Base-by-base conservation (phyloP, 2,888 invertebrate genomes). In the Drosophila putrida region DNA sequence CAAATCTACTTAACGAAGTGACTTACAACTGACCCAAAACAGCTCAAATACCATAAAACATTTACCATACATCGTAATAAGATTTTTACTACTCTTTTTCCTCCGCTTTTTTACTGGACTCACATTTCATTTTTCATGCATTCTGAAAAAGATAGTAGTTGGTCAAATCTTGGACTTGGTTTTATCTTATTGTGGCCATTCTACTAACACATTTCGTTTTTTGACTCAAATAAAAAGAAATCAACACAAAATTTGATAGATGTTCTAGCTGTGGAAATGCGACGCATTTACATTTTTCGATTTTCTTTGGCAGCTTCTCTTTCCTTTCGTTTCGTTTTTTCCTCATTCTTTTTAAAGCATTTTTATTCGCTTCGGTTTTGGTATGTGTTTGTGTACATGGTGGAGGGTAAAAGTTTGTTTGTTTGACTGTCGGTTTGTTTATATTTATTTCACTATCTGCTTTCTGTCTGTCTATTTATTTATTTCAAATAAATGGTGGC, bases 241-340 rank as follows among this genome's bases (percentile, higher is more conserved):
- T 69, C 82, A 82, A 66, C 71, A 70, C 71, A 64, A 70, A 67
- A 71, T 86, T 86, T 88, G 83, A 84, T 84, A 88, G 89, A 84
- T 84, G 78, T 74, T 86, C 69, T 64, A 51, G 47, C 64, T 78
- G 84, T 78, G 68, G 64, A 69, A 88, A 77, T 80, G 77, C 64
- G 83, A 80, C 67, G 88, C 88, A 82, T 85, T 86, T 78, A 75
- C 79, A 76, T 70, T 76, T 70, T 71, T 67, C 64, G 50, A 79
- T 79, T 73, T 82, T 68, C 65, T 64, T 68, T 60, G 54, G 54
- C 54, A 63, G 60, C 35, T 60, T 76, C 62, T 55, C 71, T 66
- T 62, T 13, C 25, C 55, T 3, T 35, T 46, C 44, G 5, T 25
- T 55, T 55, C 35, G n/a, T 55, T 55, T 57, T n/a, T 62, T 58